Base-by-base conservation (phyloP, 2,888 invertebrate genomes). In the Drosophila ezoana region DNA sequence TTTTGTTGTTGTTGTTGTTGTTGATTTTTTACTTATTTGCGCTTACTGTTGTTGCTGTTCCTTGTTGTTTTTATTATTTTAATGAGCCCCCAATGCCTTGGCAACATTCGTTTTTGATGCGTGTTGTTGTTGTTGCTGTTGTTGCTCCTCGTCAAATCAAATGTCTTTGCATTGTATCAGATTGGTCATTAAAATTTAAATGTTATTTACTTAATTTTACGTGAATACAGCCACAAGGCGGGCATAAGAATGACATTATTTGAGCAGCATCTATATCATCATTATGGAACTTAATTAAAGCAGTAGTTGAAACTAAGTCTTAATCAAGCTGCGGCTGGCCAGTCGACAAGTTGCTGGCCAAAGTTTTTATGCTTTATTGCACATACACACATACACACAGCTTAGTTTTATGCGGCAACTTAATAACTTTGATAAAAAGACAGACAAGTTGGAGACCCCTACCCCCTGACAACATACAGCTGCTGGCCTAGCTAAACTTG, bases 371-470 rank as follows among this genome's bases (percentile, higher is more conserved):
- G 63, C 69, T 72, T 62, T 69, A 59, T 53, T 53, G 5, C 6
- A 16, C 37, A n/a, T n/a, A 44, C 44, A n/a, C 44, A 44, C 44
- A 44, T 3, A 44, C 23, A 64, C 60, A 54, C 51, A 49, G 65
- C 66, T 48, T 32, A 38, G 57, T 61, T 74, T 83, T 69, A 77
- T 61, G 65, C 59, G 43, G 44, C 32, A 62, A 60, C 51, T 80
- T 66, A 66, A 71, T 70, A 80, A 76, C 67, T 83, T 74, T 86
- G 74, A 67, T 76, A 80, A 71, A 77, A 60, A 56, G 18, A 28
- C 44, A 48, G 47, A 48, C 56, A 45, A 60, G 58, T 33, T 48
- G 53, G 28, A 48, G 40, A 14, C 23, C 5, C 23, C 14, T 16
- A 16, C 16, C 13, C 43, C 5, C 2, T 18, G 11, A 14, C 0